Conservation (phyloP, 92 coral and sea anemone genomes). For the Anthopleura xanthogrammica region DNA sequence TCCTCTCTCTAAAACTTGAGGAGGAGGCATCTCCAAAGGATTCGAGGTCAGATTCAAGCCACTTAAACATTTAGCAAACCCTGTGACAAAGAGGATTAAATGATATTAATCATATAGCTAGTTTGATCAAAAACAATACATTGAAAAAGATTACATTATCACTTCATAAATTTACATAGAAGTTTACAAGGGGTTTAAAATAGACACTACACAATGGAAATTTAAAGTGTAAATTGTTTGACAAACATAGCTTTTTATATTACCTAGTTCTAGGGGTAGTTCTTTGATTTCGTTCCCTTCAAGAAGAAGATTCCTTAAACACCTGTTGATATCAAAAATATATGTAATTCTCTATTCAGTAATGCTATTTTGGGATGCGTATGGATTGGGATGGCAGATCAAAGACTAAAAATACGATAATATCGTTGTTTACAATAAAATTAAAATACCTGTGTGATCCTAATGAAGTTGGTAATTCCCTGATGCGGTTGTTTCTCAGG, state of each 20-base stretch:
- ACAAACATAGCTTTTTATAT: conserved; percentile 1
- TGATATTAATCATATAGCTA: background rate
- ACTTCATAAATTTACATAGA: background rate
- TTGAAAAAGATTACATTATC: background rate
- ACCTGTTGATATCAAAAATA: conserved; percentile 28
- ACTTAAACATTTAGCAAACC: conserved; percentile 50
- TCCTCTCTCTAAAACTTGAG: conserved; percentile 76
- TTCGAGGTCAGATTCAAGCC: conserved; percentile 83
- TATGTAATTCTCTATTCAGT: background rate
- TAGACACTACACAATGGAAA: background rate
- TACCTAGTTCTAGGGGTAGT: conserved; percentile 88
- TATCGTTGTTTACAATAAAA: background rate
- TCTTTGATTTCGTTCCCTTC: conserved; percentile 82
- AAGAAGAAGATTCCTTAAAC: conserved; percentile 75
- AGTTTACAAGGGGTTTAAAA: background rate
- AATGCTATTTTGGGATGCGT: background rate
- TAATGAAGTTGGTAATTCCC: conserved; percentile 63
- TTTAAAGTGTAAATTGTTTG: background rate
- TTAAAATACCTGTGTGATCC: conserved; percentile 84
- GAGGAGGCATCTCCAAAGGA: conserved; percentile 90
- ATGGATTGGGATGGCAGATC: too few relatives aligned
- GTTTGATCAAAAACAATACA: background rate
- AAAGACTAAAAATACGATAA: background rate
- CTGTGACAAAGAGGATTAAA: conserved; percentile 15
- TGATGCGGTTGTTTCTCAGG: conserved; percentile 80